A percentile compares a stretch with the other conserved stretches of the same genome.
Conservation (phyloP, 2,888 invertebrate genomes). For the Aspidiotus rigidus region DNA sequence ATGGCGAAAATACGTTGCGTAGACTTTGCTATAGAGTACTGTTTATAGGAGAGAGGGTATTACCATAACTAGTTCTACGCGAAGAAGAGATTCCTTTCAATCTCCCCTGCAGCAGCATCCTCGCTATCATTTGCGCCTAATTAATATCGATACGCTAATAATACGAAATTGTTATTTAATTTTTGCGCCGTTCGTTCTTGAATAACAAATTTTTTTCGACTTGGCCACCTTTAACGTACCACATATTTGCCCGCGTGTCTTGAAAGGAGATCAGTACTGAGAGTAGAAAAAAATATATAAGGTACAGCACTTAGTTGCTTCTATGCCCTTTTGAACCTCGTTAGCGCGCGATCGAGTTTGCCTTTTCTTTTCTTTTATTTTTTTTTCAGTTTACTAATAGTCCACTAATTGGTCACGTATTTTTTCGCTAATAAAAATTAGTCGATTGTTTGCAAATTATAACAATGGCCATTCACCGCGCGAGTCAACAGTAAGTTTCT, state of each 20-base stretch:
- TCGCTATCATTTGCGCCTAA: not conserved
- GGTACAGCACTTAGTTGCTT: not conserved
- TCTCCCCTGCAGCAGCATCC: not conserved
- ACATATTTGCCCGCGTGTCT: not conserved
- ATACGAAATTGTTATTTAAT: conserved; percentile 27
- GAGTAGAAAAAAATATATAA: too few species aligned
- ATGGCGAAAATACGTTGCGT: not conserved
- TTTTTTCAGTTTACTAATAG: conserved; percentile 1
- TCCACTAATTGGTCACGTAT: conserved; percentile 29
- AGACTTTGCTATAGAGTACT: not conserved
- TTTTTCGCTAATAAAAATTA: conserved; percentile 27
- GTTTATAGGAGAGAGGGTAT: not conserved
- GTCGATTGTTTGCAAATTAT: conserved; percentile 33
- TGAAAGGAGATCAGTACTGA: not conserved
- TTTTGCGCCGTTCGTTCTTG: conserved; percentile 19
- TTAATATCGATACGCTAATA: conserved; percentile 25
- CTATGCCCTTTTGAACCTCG: conserved; percentile 25
- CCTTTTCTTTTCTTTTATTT: not conserved
- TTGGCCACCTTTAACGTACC: too few species aligned
- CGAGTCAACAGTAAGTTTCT: too few species aligned
- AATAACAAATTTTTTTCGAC: conserved; percentile 18
- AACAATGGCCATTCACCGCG: conserved; percentile 20
- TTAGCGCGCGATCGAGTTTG: conserved; percentile 18
- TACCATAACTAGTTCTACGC: not conserved
- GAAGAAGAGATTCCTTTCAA: not conserved